Evolutionary conservation across 2,888 invertebrate species (phyloP), one percentile per base, ranked within the genome.

Genomic region (Alentia gelatinosa): DNA sequence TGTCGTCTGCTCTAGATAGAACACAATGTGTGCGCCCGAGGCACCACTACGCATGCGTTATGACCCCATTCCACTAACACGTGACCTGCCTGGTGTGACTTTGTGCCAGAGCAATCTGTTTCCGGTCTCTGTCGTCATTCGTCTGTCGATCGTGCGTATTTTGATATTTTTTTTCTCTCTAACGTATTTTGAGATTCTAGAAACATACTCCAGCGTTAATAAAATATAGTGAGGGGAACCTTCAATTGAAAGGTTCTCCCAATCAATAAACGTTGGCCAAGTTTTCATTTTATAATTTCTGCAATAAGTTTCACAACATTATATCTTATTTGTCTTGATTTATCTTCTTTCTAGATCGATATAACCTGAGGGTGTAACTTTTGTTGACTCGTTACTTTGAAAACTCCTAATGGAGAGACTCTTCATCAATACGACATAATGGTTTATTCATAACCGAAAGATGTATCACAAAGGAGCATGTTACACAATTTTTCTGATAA

Each of bases 21-120:
- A 9, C 63, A 63, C 9, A 63, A 63, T 63, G 63, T 12, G 19
- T 63, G 63, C 79, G 35, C 37, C 39, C 35, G 37, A 79, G 79
- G 23, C n/a, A 35, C 68, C 39, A 79, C 37, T 37, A 79, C 79
- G 79, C 79, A 79, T 79, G 79, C 37, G 37, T 19, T 79, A 39
- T 79, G 79, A 79, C 39, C 79, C 79, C 12, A 33, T 39, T 75
- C 9, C 79, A 79, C 79, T 79, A 79, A 79, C 79, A 79, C 35
- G 39, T 79, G 79, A 37, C 39, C 68, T 56, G 9, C 56, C 56
- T n/a, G 30, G 4, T 26, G 26, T 68, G 15, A 5, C 26, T 12
- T 15, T 68, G 30, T 68, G 68, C 30, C 33, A 30, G 30, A 1
- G 30, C 68, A 68, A n/a, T 30, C 33, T 68, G 68, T 30, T 4